Percentiles rank a stretch among this genome's conserved stretches.
These are phyloP conservation scores for Thereva nobilitata DNA, from an alignment of 2,888 invertebrate species.

Conservation along the genomic window DNA sequence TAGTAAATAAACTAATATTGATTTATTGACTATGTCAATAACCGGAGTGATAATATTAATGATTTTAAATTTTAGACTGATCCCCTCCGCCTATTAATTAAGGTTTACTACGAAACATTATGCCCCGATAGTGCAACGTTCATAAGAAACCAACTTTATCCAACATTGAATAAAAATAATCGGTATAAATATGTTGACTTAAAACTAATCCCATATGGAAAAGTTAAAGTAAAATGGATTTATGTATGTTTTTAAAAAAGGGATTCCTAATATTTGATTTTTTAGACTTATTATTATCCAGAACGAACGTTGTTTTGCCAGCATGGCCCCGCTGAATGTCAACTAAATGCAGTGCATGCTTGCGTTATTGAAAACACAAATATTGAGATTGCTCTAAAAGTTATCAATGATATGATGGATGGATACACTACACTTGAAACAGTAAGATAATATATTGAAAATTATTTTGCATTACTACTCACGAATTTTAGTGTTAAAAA, in stretches of 20 bases:
- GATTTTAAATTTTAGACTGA: no score
- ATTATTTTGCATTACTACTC: no score
- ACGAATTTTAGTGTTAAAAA: no score
- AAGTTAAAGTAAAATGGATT: slow-evolving; percentile 49
- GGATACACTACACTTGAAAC: slow-evolving; percentile 45
- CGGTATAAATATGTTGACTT: slow-evolving; percentile 49
- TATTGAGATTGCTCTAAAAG: slow-evolving; percentile 46
- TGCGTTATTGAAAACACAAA: slow-evolving; percentile 52
- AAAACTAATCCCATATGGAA: slow-evolving; percentile 54
- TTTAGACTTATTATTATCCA: slow-evolving; percentile 46
- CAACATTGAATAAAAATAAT: slow-evolving; percentile 47
- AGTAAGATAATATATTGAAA: slow-evolving; percentile 37
- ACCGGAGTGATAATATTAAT: no score
- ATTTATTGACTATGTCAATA: no score
- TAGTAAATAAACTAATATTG: no score
- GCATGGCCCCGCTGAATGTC: slow-evolving; percentile 53
- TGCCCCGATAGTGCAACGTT: slow-evolving; percentile 54
- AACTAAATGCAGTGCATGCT: slow-evolving; percentile 54
- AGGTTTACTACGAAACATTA: slow-evolving; percentile 55
- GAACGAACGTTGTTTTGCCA: slow-evolving; percentile 49
- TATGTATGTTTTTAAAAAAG: not conserved
- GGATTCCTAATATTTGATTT: not conserved
- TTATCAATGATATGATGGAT: slow-evolving; percentile 53
- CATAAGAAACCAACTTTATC: slow-evolving; percentile 48
- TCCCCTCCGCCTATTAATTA: slow-evolving; percentile 17